Percentiles rank a stretch among this genome's conserved stretches.
Conservation (phyloP, 2,797 vertebrate genomes). For the Mormyrus hasselquistii region DNA sequence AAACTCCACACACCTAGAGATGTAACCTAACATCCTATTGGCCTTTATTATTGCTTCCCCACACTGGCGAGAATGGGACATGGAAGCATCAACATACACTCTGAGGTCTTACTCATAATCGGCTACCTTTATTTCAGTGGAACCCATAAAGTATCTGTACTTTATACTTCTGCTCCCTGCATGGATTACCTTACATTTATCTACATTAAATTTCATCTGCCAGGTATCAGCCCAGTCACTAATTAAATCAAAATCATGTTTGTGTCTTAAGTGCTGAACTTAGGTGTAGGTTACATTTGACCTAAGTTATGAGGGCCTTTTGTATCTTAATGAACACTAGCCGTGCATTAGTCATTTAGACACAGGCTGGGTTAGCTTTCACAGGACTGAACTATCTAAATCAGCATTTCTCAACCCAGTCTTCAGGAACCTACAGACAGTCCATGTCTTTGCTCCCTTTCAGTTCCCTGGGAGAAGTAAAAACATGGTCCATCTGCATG, state of each 20-base stretch:
- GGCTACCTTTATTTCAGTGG: no score
- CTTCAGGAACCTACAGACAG: not conserved
- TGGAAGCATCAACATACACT: no score
- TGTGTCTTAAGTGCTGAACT: not conserved
- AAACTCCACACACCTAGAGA: no score
- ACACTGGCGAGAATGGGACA: no score
- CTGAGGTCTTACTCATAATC: no score
- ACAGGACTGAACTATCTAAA: not conserved
- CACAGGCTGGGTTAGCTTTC: not conserved
- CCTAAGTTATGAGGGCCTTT: not conserved
- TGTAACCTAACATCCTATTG: no score
- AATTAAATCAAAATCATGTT: not conserved
- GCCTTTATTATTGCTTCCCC: no score
- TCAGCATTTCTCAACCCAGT: not conserved
- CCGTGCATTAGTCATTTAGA: not conserved
- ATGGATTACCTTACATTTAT: no score
- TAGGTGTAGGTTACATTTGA: not conserved
- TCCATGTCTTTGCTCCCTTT: not conserved
- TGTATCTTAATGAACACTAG: not conserved
- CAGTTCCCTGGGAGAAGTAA: not conserved
- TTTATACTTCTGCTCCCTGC: no score
- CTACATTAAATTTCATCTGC: no score
- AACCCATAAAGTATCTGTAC: no score
- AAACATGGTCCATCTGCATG: not conserved
- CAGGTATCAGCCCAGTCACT: no score